Percentiles rank a stretch among this genome's conserved stretches.
These are phyloP conservation scores for Halcyon smyrnensis DNA, from an alignment of 2,797 vertebrate species.

Conservation along the genomic window DNA sequence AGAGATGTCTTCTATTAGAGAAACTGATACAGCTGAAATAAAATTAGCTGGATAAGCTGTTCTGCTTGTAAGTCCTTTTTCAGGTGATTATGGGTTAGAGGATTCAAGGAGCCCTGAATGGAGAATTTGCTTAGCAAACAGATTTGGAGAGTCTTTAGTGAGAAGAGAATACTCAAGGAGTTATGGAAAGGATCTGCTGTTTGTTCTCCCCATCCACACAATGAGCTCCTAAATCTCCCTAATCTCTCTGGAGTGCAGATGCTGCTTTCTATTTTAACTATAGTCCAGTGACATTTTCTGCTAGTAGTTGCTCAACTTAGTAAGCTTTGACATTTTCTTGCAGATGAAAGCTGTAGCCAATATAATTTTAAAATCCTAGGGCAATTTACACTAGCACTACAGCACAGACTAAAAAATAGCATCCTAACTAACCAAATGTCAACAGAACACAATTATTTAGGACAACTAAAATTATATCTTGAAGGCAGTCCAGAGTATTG, in stretches of 20 bases:
- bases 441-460: not conserved
- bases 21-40: not conserved
- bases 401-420: not conserved
- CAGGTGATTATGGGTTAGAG: not conserved
- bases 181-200: not conserved
- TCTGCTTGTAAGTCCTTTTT: not conserved
- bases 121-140: not conserved
- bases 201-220: not conserved
- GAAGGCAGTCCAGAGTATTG: not conserved
- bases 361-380: slow-evolving; percentile 14
- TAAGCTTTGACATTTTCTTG: slow-evolving; percentile 27
- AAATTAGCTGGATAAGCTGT: not conserved
- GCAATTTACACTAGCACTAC: not conserved
- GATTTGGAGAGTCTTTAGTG: not conserved
- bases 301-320: not conserved
- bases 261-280: not conserved
- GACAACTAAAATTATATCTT: not conserved
- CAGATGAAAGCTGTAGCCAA: not conserved
- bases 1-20: not conserved
- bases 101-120: not conserved
- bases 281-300: not conserved
- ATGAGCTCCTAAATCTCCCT: not conserved
- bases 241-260: not conserved
- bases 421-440: not conserved
- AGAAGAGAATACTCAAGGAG: not conserved